Base-by-base conservation (phyloP, 2,113 vertebrate genomes). In the Kryptolebias marmoratus region DNA sequence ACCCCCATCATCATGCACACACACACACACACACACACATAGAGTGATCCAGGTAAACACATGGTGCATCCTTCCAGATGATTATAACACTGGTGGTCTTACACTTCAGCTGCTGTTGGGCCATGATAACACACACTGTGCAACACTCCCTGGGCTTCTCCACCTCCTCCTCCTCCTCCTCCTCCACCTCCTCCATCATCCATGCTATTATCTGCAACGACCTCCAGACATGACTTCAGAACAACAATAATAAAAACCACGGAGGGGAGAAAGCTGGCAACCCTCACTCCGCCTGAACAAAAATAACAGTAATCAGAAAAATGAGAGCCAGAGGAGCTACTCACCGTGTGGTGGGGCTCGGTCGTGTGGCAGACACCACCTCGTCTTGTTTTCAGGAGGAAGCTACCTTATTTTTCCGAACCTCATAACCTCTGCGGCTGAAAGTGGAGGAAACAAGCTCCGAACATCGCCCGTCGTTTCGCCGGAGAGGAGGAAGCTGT, bases 101-200 rank as follows among this genome's bases (percentile, higher is more conserved):
- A 72, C 71, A 80, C 83, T 80, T 80, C 16, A 49, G 61, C 0
- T 66, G 58, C 9, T 73, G n/a, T 39, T 5, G 22, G 18, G 52
- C 13, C 64, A 44, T 31, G 75, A 75, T 84, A 73, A 80, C 77
- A 84, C 75, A 80, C 77, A 48, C 22, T 66, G 47, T 67, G 72
- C 64, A 92, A 86, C 88, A 84, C 89, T 90, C 89, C 89, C 88
- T 81, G 87, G 79, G 83, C 77, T 82, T 83, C 83, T 85, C 75
- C 77, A 80, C 82, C 83, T 85, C 75, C 87, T 89, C 80, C 89
- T 85, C 75, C 87, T 89, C 80, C 89, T 22, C 22, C 77, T 82
- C 82, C 83, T 85, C 75, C 77, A 80, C 82, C 83, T 85, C 75
- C 87, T 89, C 80, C 89, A 90, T 82, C 84, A 86, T 55, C 80